phyloP scores from a whole-genome alignment of 1,140 invertebrate genomes.

The Cyclargus thomasi region DNA sequence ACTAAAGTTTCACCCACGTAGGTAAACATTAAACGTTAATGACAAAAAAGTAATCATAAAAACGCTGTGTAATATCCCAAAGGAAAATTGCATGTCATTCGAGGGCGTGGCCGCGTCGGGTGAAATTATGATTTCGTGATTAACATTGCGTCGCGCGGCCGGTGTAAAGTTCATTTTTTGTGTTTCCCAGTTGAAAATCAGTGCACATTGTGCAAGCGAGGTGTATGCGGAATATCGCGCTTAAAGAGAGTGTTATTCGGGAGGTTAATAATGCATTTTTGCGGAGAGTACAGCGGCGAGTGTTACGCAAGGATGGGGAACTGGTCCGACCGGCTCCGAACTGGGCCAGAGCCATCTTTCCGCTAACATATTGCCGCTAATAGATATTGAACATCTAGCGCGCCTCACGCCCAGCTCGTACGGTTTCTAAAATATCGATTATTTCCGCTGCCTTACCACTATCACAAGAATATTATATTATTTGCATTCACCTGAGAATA shows the following conservation, averaged over 20 bases:
- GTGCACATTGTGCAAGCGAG: slow-evolving; percentile 51
- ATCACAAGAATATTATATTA: not conserved
- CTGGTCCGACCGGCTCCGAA: slow-evolving; percentile 66
- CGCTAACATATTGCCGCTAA: slow-evolving; percentile 66
- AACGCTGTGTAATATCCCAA: slow-evolving; percentile 60
- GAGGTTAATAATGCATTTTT: slow-evolving; percentile 65
- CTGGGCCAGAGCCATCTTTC: slow-evolving; percentile 71
- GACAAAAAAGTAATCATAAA: slow-evolving; percentile 60
- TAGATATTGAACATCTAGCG: slow-evolving; percentile 60
- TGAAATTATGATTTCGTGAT: slow-evolving; percentile 62
- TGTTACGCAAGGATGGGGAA: slow-evolving; percentile 69
- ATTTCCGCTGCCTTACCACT: slow-evolving; percentile 13
- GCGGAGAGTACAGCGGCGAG: slow-evolving; percentile 45
- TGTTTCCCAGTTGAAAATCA: slow-evolving; percentile 55
- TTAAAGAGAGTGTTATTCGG: slow-evolving; percentile 56
- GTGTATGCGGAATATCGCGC: slow-evolving; percentile 4
- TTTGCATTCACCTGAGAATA: not conserved
- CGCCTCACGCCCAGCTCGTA: slow-evolving; percentile 20
- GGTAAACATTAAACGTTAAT: slow-evolving; percentile 46
- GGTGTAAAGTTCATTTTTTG: slow-evolving; percentile 45
- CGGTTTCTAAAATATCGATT: slow-evolving; percentile 18
- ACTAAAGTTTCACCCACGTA: slow-evolving; percentile 41
- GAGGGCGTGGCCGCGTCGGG: slow-evolving; percentile 48
- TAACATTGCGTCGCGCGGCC: slow-evolving; percentile 46
- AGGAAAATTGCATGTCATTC: slow-evolving; percentile 61